Evolutionary conservation across 2,888 invertebrate species (phyloP), one percentile per base, ranked within the genome.

Genomic region (Allacma fusca): DNA sequence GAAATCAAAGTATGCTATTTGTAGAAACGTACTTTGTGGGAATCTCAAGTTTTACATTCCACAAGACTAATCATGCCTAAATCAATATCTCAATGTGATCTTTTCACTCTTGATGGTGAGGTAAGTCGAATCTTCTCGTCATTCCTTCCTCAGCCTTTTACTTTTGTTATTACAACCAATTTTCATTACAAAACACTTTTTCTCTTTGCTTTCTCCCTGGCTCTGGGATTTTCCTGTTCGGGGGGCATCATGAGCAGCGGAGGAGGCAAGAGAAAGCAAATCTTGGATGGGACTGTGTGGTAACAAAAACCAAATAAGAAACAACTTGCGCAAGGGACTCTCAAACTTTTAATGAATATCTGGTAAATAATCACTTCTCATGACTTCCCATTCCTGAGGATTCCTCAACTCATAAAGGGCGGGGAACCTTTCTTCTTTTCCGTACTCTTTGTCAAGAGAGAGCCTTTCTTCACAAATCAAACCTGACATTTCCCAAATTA

Each of bases 1-100:
- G 29, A 34, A 62, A 40, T 29, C 69, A 59, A 43, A 76, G 67
- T 44, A 29, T 44, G 44, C 68, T 26, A 72, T 44, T 50, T 62
- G 23, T 28, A 65, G 43, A 76, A 24, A 76, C 28, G 24, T 24
- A 76, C 44, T 71, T 76, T 71, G 76, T 64, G 24, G 62, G 19
- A 24, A 29, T 64, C 43, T 34, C 62, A 72, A 72, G 59, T 74
- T 74, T 74, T 43, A 68, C 67, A 75, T 76, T 76, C 76, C 76
- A 57, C 59, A 69, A 76, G 76, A 76, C 76, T 76, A 76, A 76
- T 76, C 76, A 76, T 69, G 76, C 69, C 69, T 57, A 69, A 76
- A 76, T 76, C 76, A 76, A 76, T 76, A 68, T 69, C 69, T 62
- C 76, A 76, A 62, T 74, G 43, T 43, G 24, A 64, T 74, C 65